Base-by-base conservation (phyloP, 1,140 invertebrate genomes). In the Eriosoma lanigerum region DNA sequence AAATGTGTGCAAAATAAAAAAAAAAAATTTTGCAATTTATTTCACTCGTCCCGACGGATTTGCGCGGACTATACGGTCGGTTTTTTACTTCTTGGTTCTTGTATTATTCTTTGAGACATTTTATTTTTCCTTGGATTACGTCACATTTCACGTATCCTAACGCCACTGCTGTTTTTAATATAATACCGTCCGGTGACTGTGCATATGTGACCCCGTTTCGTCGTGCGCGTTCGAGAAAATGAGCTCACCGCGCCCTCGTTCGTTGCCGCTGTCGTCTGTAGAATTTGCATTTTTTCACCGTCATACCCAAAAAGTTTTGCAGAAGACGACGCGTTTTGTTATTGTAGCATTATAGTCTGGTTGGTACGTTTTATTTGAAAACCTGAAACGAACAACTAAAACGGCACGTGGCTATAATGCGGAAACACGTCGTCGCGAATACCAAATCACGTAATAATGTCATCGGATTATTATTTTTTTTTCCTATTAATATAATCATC, bases 381-480 rank as follows among this genome's bases (percentile, higher is more conserved):
- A 72, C 46, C 68, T n/a, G n/a, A n/a, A 50, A 52, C 29, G 66
- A 3, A 26, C 46, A 50, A 70, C 44, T 8, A 8, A 38, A 38
- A 38, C 32, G 32, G 46, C 46, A 70, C 46, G 66, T 70, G 66
- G 24, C 46, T 24, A 15, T 29, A 2, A 32, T 62, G 29, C 58
- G 68, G 68, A 72, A 52, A 72, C 19, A 29, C 68, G 48, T 72
- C 10, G 46, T 50, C 15, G 24, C 44, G 44, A 70, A 70, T 50
- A 70, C 66, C 29, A 64, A 66, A 50, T 70, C 29, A 1, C 50
- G 12, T 29, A 50, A 50, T 52, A 12, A 29, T 38, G 32, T 38
- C 32, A 52, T 68, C n/a, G 4, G 3, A 46, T 72, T 50, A 66
- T 66, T 62, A 62, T 32, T 44, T 13, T 38, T 38, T 38, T 8